phyloP scores from a whole-genome alignment of 2,888 invertebrate genomes.

The Leptopilina syphax region DNA sequence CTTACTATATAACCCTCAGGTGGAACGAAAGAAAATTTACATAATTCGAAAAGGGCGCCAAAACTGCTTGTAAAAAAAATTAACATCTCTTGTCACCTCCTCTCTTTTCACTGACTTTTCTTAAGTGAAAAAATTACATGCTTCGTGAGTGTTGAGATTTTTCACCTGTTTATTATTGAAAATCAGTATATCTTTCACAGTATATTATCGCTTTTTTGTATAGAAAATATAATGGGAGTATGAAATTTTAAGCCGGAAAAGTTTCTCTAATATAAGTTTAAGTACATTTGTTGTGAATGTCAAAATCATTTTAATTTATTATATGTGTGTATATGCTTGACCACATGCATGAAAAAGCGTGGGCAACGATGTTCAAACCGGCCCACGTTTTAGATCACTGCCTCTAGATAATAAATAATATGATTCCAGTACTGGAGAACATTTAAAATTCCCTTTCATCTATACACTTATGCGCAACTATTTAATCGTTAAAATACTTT shows the following conservation, averaged over 20 bases:
- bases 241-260: slow-evolving; percentile 8
- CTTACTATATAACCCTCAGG: slow-evolving; percentile 17
- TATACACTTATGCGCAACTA: not conserved
- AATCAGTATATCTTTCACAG: too few species aligned
- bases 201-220: too few species aligned
- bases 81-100: slow-evolving; percentile 33
- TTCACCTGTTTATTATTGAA: not conserved
- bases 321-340: slow-evolving; percentile 35
- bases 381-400: slow-evolving; percentile 53
- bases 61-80: not conserved
- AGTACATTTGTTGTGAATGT: slow-evolving; percentile 45
- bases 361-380: slow-evolving; percentile 47
- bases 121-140: slow-evolving; percentile 27
- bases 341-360: slow-evolving; percentile 48
- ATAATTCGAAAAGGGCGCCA: slow-evolving; percentile 31
- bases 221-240: not conserved
- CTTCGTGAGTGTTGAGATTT: not conserved
- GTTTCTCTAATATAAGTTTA: slow-evolving; percentile 22
- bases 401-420: slow-evolving; percentile 43
- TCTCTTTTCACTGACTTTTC: not conserved
- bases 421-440: slow-evolving; percentile 8
- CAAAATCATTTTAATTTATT: slow-evolving; percentile 44
- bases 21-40: not conserved
- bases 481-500: not conserved
- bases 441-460: slow-evolving; percentile 19